Conservation (phyloP, 2,797 vertebrate species). For the Sardinella longiceps region DNA sequence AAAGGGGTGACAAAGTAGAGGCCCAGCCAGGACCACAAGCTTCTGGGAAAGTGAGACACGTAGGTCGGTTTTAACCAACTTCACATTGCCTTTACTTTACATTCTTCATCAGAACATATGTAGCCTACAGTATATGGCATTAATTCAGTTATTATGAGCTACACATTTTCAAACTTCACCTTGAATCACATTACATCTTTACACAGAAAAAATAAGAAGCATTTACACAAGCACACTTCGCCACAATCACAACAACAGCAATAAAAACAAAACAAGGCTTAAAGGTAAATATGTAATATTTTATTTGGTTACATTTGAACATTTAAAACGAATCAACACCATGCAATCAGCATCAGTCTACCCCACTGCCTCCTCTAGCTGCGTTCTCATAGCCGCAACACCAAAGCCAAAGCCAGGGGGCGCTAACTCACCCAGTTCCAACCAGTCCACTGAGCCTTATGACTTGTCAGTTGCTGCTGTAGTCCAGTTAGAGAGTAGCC, state of each 20-base stretch:
- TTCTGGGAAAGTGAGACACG: too few relatives aligned
- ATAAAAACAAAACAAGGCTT: not conserved
- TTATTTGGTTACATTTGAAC: conserved; percentile 26
- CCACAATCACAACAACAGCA: not conserved
- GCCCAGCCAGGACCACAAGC: too few relatives aligned
- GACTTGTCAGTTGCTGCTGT: not conserved
- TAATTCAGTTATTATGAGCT: too few relatives aligned
- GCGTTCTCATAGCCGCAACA: not conserved
- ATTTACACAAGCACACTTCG: not conserved
- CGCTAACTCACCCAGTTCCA: not conserved
- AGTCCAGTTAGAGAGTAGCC: not conserved
- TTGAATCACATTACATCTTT: too few relatives aligned
- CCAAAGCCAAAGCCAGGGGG: not conserved
- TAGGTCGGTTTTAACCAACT: too few relatives aligned
- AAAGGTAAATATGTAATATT: conserved; percentile 22
- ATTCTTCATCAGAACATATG: too few relatives aligned
- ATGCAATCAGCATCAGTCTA: conserved; percentile 20
- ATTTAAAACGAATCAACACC: conserved; percentile 24
- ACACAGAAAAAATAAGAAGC: not conserved
- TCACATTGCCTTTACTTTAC: too few relatives aligned
- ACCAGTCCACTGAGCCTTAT: not conserved
- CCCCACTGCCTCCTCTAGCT: not conserved
- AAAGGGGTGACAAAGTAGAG: too few relatives aligned
- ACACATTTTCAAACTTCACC: too few relatives aligned
- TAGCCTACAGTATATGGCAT: too few relatives aligned